Evolutionary conservation across 1,140 invertebrate genomes (phyloP).

Genomic region (Calephelis virginiensis): DNA sequence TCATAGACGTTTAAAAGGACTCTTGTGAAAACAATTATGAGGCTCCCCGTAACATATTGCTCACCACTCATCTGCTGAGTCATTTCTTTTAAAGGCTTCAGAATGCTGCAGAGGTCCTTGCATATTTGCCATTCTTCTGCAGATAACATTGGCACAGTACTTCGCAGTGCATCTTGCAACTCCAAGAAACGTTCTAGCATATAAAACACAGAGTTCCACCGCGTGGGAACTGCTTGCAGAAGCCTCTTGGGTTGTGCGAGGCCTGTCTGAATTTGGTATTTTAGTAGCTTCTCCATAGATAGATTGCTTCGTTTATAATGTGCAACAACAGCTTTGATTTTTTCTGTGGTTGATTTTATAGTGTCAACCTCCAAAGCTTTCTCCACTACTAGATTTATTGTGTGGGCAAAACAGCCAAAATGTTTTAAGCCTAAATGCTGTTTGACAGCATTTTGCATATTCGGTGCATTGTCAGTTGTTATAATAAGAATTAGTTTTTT

Average conservation of each 20-base stretch:
- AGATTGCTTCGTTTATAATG: conserved; percentile 26
- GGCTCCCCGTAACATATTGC: conserved; percentile 23
- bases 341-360: conserved; percentile 19
- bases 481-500: conserved; percentile 22
- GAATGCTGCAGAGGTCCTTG: conserved; percentile 21
- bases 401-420: conserved; percentile 41
- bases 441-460: conserved; percentile 14
- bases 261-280: conserved; percentile 32
- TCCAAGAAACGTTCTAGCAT: conserved; percentile 27
- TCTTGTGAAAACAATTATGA: conserved; percentile 17
- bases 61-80: conserved; percentile 22
- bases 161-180: conserved; percentile 18
- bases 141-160: conserved; percentile 3
- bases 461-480: conserved; percentile 16
- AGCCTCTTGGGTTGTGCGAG: conserved; percentile 35
- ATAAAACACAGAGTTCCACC: conserved; percentile 25
- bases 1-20: conserved; percentile 16
- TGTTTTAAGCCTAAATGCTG: conserved; percentile 10
- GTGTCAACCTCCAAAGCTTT: background rate
- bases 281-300: conserved; percentile 21
- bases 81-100: conserved; percentile 25
- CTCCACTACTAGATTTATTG: background rate
- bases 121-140: conserved; percentile 23
- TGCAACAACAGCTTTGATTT: conserved; percentile 27
- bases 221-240: conserved; percentile 24